phyloP scores from a whole-genome alignment of 2,888 invertebrate species.

The Sphaeridia pumilis region DNA sequence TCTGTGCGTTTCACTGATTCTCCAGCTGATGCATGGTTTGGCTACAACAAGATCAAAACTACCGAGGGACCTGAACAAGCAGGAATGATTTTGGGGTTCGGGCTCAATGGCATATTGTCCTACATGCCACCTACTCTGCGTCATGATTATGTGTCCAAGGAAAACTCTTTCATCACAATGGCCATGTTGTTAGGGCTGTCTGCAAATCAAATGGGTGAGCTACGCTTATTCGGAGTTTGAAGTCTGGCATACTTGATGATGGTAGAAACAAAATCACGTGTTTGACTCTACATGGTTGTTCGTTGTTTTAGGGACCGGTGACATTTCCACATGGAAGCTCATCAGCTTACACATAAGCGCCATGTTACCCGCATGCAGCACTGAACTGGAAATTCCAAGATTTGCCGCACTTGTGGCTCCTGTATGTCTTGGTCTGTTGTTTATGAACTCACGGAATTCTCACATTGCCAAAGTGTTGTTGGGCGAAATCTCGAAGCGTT shows the following conservation, averaged over 20 bases:
- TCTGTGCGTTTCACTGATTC: slow-evolving; percentile 29
- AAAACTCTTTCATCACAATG: slow-evolving; percentile 36
- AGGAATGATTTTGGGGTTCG: slow-evolving; percentile 35
- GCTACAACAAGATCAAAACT: slow-evolving; percentile 33
- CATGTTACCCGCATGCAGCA: slow-evolving; percentile 35
- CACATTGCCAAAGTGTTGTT: slow-evolving; percentile 34
- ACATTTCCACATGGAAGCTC: slow-evolving; percentile 34
- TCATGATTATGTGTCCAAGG: slow-evolving; percentile 34
- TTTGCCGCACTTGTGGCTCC: slow-evolving; percentile 34
- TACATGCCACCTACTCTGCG: slow-evolving; percentile 35
- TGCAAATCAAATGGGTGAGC: slow-evolving; percentile 31
- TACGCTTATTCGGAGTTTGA: not conserved
- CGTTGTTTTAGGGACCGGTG: slow-evolving; percentile 26
- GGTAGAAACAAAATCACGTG: not conserved
- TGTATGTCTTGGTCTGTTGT: slow-evolving; percentile 28
- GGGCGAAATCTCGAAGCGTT: slow-evolving; percentile 35
- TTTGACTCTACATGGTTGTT: not conserved
- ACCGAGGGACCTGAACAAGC: slow-evolving; percentile 33
- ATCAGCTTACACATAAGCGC: slow-evolving; percentile 35
- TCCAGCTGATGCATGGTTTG: slow-evolving; percentile 35
- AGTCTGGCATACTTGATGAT: not conserved
- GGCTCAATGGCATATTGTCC: slow-evolving; percentile 31
- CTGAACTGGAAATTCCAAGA: slow-evolving; percentile 34
- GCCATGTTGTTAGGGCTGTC: slow-evolving; percentile 32
- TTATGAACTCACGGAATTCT: slow-evolving; percentile 32